Evolutionary conservation across 2,113 vertebrate species (phyloP), one percentile per base, ranked within the genome.

Genomic region (Sisor rabdophorus): DNA sequence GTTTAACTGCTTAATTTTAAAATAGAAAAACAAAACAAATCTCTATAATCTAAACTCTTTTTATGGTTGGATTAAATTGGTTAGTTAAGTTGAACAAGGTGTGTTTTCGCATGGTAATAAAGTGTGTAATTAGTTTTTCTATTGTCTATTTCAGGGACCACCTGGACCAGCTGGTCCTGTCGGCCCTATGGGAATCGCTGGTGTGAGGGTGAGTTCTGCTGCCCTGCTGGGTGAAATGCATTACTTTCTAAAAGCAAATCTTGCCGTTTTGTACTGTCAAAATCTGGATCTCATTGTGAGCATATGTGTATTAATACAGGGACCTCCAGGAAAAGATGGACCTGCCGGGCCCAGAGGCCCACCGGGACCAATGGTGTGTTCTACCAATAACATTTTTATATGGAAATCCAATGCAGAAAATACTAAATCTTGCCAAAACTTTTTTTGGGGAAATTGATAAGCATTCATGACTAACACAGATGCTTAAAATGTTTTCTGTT

Each of bases 261-360:
- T 30, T 69, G 19, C 70, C 50, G 76, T 71, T 52, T 72, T 50
- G 48, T 67, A 24, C 44, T 44, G 40, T 56, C 26, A 28, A 85
- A 48, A 44, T 9, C 32, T 75, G 11, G 9, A 26, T 68, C 59
- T 76, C 28, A 70, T 68, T 71, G 1, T 7, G 2, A 24, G 19
- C 0, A 1, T 81, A 40, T 80, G 52, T 71, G 28, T 85, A 78
- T 89, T 0, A 59, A 86, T 85, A n/a, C 64, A 98, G 97, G 96
- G 96, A 54, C 98, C 96, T 80, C 92, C 87, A 83, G 96, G 96
- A 82, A 98, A 98, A 87, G 95, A 98, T 59, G 97, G 96, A 78
- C 75, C 91, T 1, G 81, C 90, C 32, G 97, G 97, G 86, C 94
- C 95, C 72, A 89, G 95, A 90, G 97, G 97, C 30, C 94, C 95